phyloP scores from a whole-genome alignment of 1,140 invertebrate species.

The Thereuonema tuberculata region DNA sequence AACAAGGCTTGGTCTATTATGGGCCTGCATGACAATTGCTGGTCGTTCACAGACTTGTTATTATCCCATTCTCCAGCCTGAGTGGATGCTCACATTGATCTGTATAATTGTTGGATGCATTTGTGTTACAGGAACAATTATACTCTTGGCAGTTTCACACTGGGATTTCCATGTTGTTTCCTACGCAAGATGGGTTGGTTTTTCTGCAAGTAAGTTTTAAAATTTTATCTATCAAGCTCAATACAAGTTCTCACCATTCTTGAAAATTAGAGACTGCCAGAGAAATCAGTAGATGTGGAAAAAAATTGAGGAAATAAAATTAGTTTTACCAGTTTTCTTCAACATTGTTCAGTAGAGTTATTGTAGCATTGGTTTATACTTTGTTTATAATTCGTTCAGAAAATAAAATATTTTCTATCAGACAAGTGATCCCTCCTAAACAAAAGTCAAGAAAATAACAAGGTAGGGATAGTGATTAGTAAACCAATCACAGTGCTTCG shows the following conservation, averaged over 20 bases:
- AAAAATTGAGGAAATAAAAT: too few relatives aligned
- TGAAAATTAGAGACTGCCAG: too few relatives aligned
- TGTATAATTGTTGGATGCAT: slow-evolving; percentile 86
- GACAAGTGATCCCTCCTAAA: too few relatives aligned
- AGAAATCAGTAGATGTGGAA: too few relatives aligned
- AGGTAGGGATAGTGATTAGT: too few relatives aligned
- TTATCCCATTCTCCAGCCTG: slow-evolving; percentile 63
- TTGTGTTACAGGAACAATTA: slow-evolving; percentile 80
- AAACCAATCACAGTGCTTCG: too few relatives aligned
- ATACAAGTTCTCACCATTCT: not conserved
- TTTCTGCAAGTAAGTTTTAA: slow-evolving; percentile 67
- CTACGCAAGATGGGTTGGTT: slow-evolving; percentile 88
- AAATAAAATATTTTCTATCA: too few relatives aligned
- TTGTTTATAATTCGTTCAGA: too few relatives aligned
- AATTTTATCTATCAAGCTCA: not conserved
- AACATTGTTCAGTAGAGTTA: too few relatives aligned
- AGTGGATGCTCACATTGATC: slow-evolving; percentile 79
- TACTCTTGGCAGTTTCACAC: slow-evolving; percentile 69
- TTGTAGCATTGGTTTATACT: too few relatives aligned
- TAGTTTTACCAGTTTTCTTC: too few relatives aligned
- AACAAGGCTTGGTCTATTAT: slow-evolving; percentile 77
- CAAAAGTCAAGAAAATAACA: too few relatives aligned
- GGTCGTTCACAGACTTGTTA: slow-evolving; percentile 77
- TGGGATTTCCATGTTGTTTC: slow-evolving; percentile 82
- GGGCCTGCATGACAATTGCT: slow-evolving; percentile 84